These are phyloP conservation scores for Athripsodes cinereus DNA, from an alignment of 2,888 invertebrate species.

Conservation along the genomic window DNA sequence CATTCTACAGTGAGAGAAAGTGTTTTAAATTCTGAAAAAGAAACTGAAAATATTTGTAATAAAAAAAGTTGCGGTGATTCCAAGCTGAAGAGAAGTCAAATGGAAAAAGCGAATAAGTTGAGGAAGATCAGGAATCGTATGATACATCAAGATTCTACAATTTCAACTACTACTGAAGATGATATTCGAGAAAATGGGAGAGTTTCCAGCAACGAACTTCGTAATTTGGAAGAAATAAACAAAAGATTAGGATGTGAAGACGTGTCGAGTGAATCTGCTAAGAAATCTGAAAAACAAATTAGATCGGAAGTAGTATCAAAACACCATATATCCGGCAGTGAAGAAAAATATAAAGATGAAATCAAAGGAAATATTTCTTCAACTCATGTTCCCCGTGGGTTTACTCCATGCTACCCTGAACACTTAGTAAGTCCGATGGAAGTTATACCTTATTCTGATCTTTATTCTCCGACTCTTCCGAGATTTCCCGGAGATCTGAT, in stretches of 20 bases:
- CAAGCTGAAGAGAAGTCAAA: not conserved
- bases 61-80: too few species aligned
- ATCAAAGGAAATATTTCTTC: not conserved
- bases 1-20: not conserved
- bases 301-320: not conserved
- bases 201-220: conserved; percentile 31
- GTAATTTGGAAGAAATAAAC: conserved; percentile 29
- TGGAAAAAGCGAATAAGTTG: conserved; percentile 31
- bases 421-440: conserved; percentile 19
- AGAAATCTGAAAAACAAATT: not conserved
- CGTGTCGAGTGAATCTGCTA: too few species aligned
- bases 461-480: conserved; percentile 28
- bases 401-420: conserved; percentile 38
- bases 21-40: not conserved
- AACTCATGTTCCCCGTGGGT: not conserved
- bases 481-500: conserved; percentile 39
- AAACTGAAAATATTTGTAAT: not conserved
- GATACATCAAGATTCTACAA: conserved; percentile 50
- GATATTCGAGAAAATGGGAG: too few species aligned
- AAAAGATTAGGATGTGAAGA: conserved; percentile 4
- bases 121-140: conserved; percentile 45
- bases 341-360: not conserved
- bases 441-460: conserved; percentile 12
- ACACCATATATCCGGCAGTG: not conserved
- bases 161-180: conserved; percentile 51